Evolutionary conservation across 2,888 invertebrate species (phyloP).

Genomic region (Lymantria dispar): DNA sequence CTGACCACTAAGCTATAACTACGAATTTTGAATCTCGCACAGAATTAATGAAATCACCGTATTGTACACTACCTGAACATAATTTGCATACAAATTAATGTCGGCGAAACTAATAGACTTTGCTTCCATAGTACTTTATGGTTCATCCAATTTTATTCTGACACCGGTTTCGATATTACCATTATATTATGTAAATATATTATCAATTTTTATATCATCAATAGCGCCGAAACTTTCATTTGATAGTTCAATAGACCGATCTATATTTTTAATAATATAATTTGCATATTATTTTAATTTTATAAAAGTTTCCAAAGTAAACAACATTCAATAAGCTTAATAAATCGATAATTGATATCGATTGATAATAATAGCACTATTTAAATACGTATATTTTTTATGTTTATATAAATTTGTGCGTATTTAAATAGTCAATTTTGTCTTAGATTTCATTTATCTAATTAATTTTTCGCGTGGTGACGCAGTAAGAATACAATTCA

Average conservation of each 20-base stretch:
- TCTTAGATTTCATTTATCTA: too few relatives aligned
- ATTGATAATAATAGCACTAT: too few relatives aligned
- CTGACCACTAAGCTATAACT: slow-evolving; percentile 17
- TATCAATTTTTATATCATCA: slow-evolving; percentile 1
- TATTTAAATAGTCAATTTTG: too few relatives aligned
- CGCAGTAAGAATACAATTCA: too few relatives aligned
- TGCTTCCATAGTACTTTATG: slow-evolving; percentile 39
- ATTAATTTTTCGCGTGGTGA: too few relatives aligned
- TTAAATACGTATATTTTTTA: too few relatives aligned
- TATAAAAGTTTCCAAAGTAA: too few relatives aligned
- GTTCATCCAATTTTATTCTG: slow-evolving; percentile 23
- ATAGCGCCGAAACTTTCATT: background rate
- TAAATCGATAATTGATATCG: too few relatives aligned
- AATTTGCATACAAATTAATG: slow-evolving; percentile 76
- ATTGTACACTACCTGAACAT: slow-evolving; percentile 43
- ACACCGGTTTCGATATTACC: slow-evolving; percentile 10
- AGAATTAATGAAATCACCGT: slow-evolving; percentile 40
- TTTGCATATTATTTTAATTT: background rate
- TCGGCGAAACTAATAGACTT: slow-evolving; percentile 64
- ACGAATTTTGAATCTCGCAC: slow-evolving; percentile 19
- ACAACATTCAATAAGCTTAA: too few relatives aligned
- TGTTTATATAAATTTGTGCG: too few relatives aligned
- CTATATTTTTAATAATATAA: background rate
- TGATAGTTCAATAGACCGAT: background rate
- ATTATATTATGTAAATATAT: slow-evolving; percentile 9